A percentile compares a stretch with the other conserved stretches of the same genome.
These are phyloP conservation scores for Halcyon badia DNA, from an alignment of 2,797 vertebrate genomes.

Conservation along the genomic window DNA sequence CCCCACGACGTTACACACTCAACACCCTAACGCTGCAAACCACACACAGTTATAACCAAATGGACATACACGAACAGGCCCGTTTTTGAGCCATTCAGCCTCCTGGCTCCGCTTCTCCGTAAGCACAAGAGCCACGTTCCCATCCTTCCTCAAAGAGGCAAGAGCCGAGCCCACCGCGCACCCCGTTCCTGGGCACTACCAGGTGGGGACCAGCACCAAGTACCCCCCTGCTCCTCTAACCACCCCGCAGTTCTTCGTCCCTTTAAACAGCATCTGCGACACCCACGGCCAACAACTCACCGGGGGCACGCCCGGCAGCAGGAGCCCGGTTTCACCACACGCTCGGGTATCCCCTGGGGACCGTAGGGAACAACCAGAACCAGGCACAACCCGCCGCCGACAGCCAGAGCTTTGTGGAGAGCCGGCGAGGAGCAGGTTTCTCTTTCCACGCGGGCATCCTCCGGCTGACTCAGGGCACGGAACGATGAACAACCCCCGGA, in stretches of 20 bases:
- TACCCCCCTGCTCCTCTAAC: fast-evolving
- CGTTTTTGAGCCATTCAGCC: not conserved
- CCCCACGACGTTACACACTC: fast-evolving
- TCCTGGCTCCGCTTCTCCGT: not conserved
- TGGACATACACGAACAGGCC: not conserved
- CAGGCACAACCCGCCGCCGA: not conserved
- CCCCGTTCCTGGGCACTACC: fast-evolving
- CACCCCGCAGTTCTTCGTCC: not conserved
- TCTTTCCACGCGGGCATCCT: not conserved
- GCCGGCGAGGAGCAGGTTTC: not conserved
- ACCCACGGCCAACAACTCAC: not conserved
- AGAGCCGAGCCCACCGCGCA: not conserved
- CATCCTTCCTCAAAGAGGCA: too few relatives aligned
- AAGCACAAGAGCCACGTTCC: fast-evolving
- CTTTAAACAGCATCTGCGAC: not conserved
- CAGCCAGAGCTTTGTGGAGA: not conserved
- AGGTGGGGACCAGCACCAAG: not conserved
- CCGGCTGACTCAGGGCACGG: not conserved
- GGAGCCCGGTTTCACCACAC: not conserved
- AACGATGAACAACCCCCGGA: too few relatives aligned
- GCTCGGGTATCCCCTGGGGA: too few relatives aligned
- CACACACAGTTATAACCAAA: not conserved
- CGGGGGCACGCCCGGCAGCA: not conserved
- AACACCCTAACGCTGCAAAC: too few relatives aligned
- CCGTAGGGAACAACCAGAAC: not conserved